Percentiles rank a stretch among this genome's conserved stretches.
Conservation (phyloP, 2,888 invertebrate species). For the Cyclophora punctaria region DNA sequence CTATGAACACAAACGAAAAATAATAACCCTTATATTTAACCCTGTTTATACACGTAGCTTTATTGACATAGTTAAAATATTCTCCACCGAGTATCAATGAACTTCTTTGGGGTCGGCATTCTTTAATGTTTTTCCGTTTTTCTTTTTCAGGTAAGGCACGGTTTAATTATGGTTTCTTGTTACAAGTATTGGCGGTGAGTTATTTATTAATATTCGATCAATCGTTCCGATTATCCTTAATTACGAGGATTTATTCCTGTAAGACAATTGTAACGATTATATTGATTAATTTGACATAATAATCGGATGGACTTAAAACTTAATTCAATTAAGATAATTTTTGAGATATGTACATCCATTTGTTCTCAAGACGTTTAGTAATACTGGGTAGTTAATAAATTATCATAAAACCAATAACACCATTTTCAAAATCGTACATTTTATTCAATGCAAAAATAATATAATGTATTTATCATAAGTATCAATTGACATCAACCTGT, state of each 20-base stretch:
- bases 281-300: too few species aligned
- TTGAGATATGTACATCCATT: too few species aligned
- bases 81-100: constrained; percentile 3
- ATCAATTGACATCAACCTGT: constrained; percentile 35
- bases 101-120: constrained; percentile 1
- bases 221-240: too few species aligned
- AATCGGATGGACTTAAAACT: too few species aligned
- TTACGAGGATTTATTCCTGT: too few species aligned
- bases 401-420: too few species aligned
- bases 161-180: constrained; percentile 4
- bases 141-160: constrained; percentile 20
- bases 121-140: constrained; percentile 9
- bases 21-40: constrained; percentile 22
- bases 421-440: not conserved
- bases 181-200: constrained; percentile 3
- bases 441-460: constrained; percentile 5
- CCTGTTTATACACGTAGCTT: constrained; percentile 19
- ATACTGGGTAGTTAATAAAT: too few species aligned
- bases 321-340: too few species aligned
- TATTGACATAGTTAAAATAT: constrained; percentile 16
- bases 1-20: constrained; percentile 30
- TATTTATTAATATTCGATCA: constrained; percentile 3
- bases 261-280: too few species aligned
- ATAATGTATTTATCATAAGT: constrained; percentile 24
- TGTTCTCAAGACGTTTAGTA: too few species aligned